These are phyloP conservation scores for Arothron firmamentum DNA, from an alignment of 2,113 vertebrate species.

Conservation along the genomic window DNA sequence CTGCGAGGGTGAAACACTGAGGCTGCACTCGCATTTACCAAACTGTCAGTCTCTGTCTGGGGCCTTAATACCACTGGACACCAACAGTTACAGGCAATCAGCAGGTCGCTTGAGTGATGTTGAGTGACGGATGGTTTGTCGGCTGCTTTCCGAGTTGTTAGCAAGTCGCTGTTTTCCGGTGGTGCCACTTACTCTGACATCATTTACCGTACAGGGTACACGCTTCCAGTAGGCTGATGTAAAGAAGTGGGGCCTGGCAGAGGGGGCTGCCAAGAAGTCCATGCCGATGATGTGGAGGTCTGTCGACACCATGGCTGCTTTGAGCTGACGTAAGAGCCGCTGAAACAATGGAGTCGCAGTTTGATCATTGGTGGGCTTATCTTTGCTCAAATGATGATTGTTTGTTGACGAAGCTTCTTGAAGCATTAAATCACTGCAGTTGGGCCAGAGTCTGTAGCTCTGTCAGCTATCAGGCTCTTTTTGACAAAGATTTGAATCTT, in stretches of 20 bases:
- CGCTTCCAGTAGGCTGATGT: constrained; percentile 32
- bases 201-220: constrained; percentile 50
- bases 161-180: constrained; percentile 26
- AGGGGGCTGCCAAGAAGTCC: constrained; percentile 19
- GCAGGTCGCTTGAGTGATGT: background rate
- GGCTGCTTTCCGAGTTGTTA: constrained; percentile 38
- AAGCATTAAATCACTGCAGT: constrained; percentile 9
- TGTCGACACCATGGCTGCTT: constrained; percentile 44
- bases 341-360: constrained; percentile 13
- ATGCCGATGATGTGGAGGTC: constrained; percentile 20
- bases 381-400: constrained; percentile 6
- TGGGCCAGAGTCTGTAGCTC: constrained; percentile 15
- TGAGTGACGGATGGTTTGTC: constrained; percentile 30
- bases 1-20: constrained; percentile 30
- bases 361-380: constrained; percentile 34
- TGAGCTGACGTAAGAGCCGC: constrained; percentile 1
- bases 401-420: constrained; percentile 2
- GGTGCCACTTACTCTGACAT: constrained; percentile 53
- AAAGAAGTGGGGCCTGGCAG: constrained; percentile 16
- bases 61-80: constrained; percentile 12
- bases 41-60: constrained; percentile 15
- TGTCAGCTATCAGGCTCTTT: constrained; percentile 27
- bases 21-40: constrained; percentile 13
- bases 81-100: constrained; percentile 1
- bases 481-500: constrained; percentile 31